phyloP scores from a whole-genome alignment of 2,113 vertebrate species.

The Syngnathus scovelli region DNA sequence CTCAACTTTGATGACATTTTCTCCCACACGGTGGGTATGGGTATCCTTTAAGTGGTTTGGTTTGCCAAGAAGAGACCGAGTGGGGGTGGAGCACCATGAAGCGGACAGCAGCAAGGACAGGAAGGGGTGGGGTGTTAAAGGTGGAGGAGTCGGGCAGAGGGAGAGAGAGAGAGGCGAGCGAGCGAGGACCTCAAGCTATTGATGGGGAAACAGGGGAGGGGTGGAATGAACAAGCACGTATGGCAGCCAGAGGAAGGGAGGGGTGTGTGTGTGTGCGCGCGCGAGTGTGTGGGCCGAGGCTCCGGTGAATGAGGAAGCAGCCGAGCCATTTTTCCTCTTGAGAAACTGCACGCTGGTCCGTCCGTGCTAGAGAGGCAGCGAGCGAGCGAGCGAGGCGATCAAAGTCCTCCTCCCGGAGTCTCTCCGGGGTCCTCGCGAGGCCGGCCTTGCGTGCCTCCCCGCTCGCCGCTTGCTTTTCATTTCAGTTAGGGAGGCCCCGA shows the following conservation, averaged over 20 bases:
- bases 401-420: conserved; percentile 45
- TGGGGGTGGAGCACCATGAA: conserved; percentile 64
- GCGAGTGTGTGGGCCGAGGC: conserved; percentile 62
- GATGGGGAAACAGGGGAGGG: conserved; percentile 57
- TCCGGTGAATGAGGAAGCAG: conserved; percentile 75
- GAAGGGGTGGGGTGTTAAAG: conserved; percentile 59
- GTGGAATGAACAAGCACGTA: conserved; percentile 48
- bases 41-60: conserved; percentile 11
- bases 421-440: conserved; percentile 19
- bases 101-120: conserved; percentile 55
- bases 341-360: conserved; percentile 70
- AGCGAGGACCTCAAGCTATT: conserved; percentile 57
- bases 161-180: conserved; percentile 26
- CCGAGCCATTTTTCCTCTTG: conserved; percentile 77
- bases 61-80: conserved; percentile 41
- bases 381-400: conserved; percentile 41
- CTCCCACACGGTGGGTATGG: background rate
- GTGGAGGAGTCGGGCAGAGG: conserved; percentile 45
- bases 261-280: conserved; percentile 55
- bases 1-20: background rate
- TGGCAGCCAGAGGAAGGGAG: conserved; percentile 40
- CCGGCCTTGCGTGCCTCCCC: conserved; percentile 16
- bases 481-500: conserved; percentile 57
- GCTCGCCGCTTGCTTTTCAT: conserved; percentile 43
- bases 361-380: conserved; percentile 48